These are phyloP conservation scores for Erpobdella octoculata DNA, from an alignment of 2,888 invertebrate genomes.

Conservation along the genomic window DNA sequence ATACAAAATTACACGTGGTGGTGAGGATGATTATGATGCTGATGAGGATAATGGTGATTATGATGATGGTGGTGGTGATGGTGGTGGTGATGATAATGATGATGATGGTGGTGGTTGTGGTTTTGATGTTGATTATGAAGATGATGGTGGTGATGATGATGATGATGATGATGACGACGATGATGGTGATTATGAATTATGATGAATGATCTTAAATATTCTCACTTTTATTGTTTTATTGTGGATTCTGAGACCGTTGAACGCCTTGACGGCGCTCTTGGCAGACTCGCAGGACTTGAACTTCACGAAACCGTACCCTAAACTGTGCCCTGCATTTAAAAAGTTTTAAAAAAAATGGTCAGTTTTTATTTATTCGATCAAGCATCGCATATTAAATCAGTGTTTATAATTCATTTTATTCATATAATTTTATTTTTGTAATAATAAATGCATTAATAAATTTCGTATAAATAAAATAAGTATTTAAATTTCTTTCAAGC, in stretches of 20 bases:
- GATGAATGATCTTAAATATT: too few species aligned
- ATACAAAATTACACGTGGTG: too few species aligned
- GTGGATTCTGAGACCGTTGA: slow-evolving; percentile 93
- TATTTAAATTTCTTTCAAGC: too few species aligned
- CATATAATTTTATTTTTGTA: too few species aligned
- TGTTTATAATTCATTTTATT: too few species aligned
- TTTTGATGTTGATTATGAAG: not conserved
- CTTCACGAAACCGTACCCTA: slow-evolving; percentile 99
- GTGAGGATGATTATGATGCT: not conserved
- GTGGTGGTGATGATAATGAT: too few species aligned
- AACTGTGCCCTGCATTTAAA: slow-evolving; percentile 84
- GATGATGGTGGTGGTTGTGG: not conserved
- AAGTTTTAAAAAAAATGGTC: too few species aligned
- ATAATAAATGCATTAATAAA: too few species aligned
- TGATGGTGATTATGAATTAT: not conserved
- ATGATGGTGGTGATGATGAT: not conserved
- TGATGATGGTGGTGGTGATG: too few species aligned
- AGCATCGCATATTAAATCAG: too few species aligned
- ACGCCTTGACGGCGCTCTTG: slow-evolving; percentile 91
- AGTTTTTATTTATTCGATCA: too few species aligned
- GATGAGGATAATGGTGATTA: not conserved
- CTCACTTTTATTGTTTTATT: slow-evolving; percentile 96
- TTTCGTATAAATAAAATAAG: too few species aligned
- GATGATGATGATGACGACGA: not conserved
- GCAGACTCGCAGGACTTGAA: slow-evolving; percentile 95